Evolutionary conservation across 2,888 invertebrate species (phyloP).

Genomic region (Zygothrica quintamaculata): DNA sequence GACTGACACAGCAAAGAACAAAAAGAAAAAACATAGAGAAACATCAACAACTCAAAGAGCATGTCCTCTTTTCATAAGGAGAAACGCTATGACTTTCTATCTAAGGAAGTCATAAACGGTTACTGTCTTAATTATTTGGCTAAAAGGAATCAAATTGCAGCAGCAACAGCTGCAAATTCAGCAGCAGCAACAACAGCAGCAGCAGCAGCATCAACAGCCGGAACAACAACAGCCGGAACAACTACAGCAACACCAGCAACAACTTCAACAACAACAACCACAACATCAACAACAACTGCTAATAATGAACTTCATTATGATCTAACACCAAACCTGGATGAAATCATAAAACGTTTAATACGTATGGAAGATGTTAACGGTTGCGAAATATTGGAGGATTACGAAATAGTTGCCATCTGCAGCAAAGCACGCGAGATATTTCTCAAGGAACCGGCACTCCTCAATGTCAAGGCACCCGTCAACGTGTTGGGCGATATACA

Average conservation of each 20-base stretch:
- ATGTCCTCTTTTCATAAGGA: slow-evolving; percentile 30
- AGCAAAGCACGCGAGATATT: slow-evolving; percentile 98
- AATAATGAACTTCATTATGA: no score
- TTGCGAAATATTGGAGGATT: slow-evolving; percentile 98
- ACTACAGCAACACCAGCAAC: background rate
- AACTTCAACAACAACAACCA: background rate
- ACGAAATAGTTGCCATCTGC: slow-evolving; percentile 97
- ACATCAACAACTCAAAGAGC: background rate
- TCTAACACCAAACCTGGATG: slow-evolving; percentile 31
- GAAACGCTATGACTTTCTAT: background rate
- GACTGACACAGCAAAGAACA: no score
- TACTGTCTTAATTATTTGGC: slow-evolving; percentile 38
- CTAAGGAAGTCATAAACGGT: slow-evolving; percentile 15
- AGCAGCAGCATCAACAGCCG: background rate
- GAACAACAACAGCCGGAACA: background rate
- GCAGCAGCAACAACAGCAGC: background rate
- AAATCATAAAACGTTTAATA: slow-evolving; percentile 43
- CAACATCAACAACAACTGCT: background rate
- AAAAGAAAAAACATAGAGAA: no score
- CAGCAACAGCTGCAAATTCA: background rate
- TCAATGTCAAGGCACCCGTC: slow-evolving; percentile 98
- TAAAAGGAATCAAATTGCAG: background rate
- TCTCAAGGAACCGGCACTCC: slow-evolving; percentile 97
- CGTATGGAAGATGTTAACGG: slow-evolving; percentile 86
- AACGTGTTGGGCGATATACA: slow-evolving; percentile 99